Percentiles rank a stretch among this genome's conserved stretches.
These are phyloP conservation scores for Pampusana beccarii DNA, from an alignment of 2,113 vertebrate genomes.

Conservation along the genomic window DNA sequence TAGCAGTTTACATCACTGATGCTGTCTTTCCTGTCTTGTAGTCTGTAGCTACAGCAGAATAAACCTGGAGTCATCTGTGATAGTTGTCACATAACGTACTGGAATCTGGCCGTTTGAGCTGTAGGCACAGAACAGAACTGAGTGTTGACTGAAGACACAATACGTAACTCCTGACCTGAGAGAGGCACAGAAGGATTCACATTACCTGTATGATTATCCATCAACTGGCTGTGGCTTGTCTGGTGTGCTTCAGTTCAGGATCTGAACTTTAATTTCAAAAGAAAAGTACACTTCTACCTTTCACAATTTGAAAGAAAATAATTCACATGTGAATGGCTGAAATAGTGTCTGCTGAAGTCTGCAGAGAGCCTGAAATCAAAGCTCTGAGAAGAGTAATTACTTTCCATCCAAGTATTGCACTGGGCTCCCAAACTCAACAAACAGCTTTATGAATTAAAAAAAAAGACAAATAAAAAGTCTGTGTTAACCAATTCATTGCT, in stretches of 20 bases:
- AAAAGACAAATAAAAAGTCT: not conserved
- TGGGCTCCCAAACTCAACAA: not conserved
- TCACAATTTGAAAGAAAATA: not conserved
- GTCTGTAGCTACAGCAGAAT: not conserved
- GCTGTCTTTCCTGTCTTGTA: not conserved
- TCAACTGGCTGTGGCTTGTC: not conserved
- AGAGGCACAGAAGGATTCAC: not conserved
- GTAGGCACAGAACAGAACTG: not conserved
- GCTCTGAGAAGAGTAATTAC: not conserved
- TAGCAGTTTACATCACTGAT: not conserved
- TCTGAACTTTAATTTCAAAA: not conserved
- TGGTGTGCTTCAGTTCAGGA: not conserved
- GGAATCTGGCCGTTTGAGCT: not conserved
- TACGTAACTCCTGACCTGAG: accelerated
- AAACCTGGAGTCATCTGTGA: not conserved
- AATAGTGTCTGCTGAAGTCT: not conserved
- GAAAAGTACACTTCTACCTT: not conserved
- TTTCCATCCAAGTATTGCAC: not conserved
- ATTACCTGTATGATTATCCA: not conserved
- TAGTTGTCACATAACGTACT: not conserved
- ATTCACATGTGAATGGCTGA: not conserved
- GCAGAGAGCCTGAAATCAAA: not conserved
- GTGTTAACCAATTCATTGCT: not conserved
- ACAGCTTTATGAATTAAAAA: not conserved
- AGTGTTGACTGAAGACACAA: not conserved